A percentile compares a stretch with the other conserved stretches of the same genome.
Conservation (phyloP, 2,888 invertebrate species). For the Cataglyphis altisquamis region DNA sequence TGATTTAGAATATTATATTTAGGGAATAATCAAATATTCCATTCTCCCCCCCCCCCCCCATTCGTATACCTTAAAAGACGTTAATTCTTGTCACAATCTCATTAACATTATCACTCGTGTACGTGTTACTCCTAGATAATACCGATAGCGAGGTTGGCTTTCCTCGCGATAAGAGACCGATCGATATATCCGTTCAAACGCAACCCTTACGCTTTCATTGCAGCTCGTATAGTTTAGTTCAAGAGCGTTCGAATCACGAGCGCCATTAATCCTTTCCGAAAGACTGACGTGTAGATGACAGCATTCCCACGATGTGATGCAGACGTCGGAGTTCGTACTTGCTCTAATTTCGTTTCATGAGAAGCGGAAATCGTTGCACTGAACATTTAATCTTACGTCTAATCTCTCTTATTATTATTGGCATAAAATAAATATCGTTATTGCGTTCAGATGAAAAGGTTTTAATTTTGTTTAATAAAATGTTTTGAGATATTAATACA, state of each 20-base stretch:
- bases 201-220: neutral
- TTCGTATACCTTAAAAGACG: neutral
- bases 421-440: neutral
- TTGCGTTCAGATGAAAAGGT: neutral
- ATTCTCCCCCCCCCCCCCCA: neutral
- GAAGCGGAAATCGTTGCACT: neutral
- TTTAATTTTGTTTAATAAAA: constrained; percentile 7
- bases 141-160: neutral
- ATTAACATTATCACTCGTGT: constrained; percentile 17
- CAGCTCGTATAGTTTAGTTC: neutral
- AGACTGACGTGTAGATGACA: constrained; percentile 5
- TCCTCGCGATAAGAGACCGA: constrained; percentile 26
- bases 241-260: neutral
- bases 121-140: constrained; percentile 9
- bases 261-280: constrained; percentile 33
- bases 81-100: constrained; percentile 15
- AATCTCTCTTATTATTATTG: neutral
- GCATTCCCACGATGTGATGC: neutral
- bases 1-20: neutral
- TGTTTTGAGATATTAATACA: neutral
- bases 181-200: constrained; percentile 31
- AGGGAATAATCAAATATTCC: neutral
- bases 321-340: neutral
- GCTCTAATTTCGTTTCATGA: neutral
- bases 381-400: constrained; percentile 7